Evolutionary conservation across 2,113 vertebrate genomes (phyloP).

Genomic region (Rhabdomys dilectus): DNA sequence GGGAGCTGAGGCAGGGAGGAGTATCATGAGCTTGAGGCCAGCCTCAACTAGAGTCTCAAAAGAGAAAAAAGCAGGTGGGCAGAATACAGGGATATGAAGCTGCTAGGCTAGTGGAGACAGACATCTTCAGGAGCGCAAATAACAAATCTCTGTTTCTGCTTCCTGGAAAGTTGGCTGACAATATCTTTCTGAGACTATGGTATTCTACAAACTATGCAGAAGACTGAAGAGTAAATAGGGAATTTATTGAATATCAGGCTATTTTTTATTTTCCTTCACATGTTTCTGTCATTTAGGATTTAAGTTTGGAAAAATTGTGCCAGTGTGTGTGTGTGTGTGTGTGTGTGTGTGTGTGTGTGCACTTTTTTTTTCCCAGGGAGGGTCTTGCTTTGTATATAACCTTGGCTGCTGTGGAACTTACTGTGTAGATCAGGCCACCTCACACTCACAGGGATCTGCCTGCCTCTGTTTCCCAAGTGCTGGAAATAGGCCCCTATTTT

Average conservation of each 20-base stretch:
- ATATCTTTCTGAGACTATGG: neutral
- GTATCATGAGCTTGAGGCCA: neutral
- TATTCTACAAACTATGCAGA: neutral
- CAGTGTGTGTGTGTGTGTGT: no score
- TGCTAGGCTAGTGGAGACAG: conserved; percentile 15
- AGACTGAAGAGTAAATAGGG: conserved; percentile 13
- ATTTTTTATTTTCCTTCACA: conserved; percentile 19
- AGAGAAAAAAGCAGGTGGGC: neutral
- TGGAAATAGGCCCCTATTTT: neutral
- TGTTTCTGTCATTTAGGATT: conserved; percentile 1
- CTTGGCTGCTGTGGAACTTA: neutral
- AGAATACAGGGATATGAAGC: neutral
- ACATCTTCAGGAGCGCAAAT: neutral
- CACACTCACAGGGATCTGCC: neutral
- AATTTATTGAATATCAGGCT: neutral
- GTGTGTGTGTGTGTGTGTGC: no score
- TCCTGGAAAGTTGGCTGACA: neutral
- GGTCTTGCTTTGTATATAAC: neutral
- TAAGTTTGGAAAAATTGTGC: neutral
- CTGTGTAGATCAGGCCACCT: neutral
- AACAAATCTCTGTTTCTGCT: neutral
- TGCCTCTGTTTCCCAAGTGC: neutral
- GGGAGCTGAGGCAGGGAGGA: neutral
- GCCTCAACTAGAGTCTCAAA: neutral
- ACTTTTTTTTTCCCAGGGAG: neutral